A percentile compares a stretch with the other conserved stretches of the same genome.
These are phyloP conservation scores for human DNA, from an alignment of 2,113 vertebrate species.

Conservation along the genomic window GRCh38 chr3:66952001-66952500, in stretches of 20 bases:
- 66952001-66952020: background rate
- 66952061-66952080: background rate
- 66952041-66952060: background rate
- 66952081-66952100: background rate
- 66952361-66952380: constrained; percentile 85
- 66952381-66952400: constrained; percentile 79
- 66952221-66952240: background rate
- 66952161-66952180: background rate
- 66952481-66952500: constrained; percentile 54
- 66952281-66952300: constrained; percentile 66
- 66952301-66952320: constrained; percentile 64
- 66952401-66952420: constrained; percentile 82
- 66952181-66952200: constrained; percentile 15
- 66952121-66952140: background rate
- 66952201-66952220: constrained; percentile 43
- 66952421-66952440: constrained; percentile 66
- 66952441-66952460: constrained; percentile 81
- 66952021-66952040: background rate
- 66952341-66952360: constrained; percentile 73
- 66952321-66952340: constrained; percentile 63
- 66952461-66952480: constrained; percentile 76
- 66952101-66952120: constrained; percentile 5
- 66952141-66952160: background rate
- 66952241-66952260: constrained; percentile 42
- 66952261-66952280: constrained; percentile 33